A percentile compares a stretch with the other conserved stretches of the same genome.
Conservation (phyloP, 2,797 vertebrate genomes). For the Platyrinchus mystaceus region DNA sequence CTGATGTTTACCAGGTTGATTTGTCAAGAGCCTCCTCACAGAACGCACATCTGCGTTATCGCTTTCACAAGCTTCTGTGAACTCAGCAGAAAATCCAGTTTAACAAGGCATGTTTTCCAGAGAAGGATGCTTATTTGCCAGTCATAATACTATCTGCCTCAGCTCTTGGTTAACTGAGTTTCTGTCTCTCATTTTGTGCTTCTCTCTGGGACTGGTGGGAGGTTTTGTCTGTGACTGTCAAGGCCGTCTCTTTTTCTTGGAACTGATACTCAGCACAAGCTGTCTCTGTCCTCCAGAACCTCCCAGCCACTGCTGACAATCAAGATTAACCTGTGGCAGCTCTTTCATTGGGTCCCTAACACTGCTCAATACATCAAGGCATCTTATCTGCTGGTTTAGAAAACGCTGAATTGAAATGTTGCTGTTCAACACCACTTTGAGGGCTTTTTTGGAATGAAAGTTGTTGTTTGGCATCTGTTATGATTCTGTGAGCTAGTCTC, state of each 20-base stretch:
- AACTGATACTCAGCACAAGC: neutral
- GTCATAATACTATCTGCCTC: neutral
- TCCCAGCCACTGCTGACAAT: neutral
- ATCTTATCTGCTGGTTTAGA: neutral
- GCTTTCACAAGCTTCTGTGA: neutral
- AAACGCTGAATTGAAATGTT: neutral
- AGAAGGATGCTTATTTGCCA: neutral
- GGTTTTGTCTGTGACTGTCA: neutral
- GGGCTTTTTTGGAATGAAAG: neutral
- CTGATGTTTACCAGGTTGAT: neutral
- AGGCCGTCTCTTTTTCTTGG: neutral
- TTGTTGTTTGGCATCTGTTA: neutral
- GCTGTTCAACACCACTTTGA: neutral
- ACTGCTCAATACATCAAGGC: too few relatives aligned
- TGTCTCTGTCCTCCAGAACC: neutral
- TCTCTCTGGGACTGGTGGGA: neutral
- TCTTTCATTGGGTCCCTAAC: neutral
- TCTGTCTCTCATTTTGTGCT: neutral
- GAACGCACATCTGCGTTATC: neutral
- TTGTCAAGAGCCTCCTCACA: neutral
- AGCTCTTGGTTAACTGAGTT: neutral
- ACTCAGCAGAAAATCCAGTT: conserved; percentile 23
- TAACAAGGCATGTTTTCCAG: neutral
- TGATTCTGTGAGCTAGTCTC: neutral
- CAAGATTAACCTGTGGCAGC: neutral